Evolutionary conservation across 2,888 invertebrate species (phyloP).

Genomic region (Melinopterus prodromus): DNA sequence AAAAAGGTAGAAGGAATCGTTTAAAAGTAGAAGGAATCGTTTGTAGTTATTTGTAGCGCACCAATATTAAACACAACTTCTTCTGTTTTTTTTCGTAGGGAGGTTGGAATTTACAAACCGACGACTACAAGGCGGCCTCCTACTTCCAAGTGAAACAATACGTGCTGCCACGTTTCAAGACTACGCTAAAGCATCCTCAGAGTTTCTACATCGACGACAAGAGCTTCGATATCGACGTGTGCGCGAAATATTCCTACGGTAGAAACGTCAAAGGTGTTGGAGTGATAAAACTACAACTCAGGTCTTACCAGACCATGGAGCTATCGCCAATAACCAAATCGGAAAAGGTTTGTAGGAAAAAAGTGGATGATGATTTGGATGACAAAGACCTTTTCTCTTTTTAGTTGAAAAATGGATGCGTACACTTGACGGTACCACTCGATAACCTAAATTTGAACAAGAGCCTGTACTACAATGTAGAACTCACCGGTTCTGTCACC

Average conservation of each 20-base stretch:
- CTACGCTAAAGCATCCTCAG: slow-evolving; percentile 63
- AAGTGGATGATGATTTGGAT: neutral
- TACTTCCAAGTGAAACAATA: slow-evolving; percentile 66
- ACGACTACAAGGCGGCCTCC: slow-evolving; percentile 42
- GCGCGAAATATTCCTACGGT: slow-evolving; percentile 70
- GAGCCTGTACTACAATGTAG: neutral
- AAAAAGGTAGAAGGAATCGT: too few relatives aligned
- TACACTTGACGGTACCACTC: slow-evolving; percentile 48
- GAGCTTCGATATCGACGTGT: slow-evolving; percentile 62
- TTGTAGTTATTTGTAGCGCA: too few relatives aligned
- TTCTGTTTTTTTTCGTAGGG: slow-evolving; percentile 56
- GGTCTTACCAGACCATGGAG: slow-evolving; percentile 44
- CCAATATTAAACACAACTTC: neutral
- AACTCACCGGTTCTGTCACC: slow-evolving; percentile 57
- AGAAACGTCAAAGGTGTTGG: slow-evolving; percentile 67
- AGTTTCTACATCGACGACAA: slow-evolving; percentile 61
- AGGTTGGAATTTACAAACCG: slow-evolving; percentile 63
- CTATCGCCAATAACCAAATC: slow-evolving; percentile 48
- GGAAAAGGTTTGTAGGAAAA: slow-evolving; percentile 47
- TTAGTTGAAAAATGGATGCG: slow-evolving; percentile 55
- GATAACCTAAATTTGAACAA: slow-evolving; percentile 43
- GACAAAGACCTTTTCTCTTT: neutral
- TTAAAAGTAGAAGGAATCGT: too few relatives aligned
- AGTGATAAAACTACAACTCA: slow-evolving; percentile 55
- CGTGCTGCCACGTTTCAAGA: slow-evolving; percentile 68